A percentile compares a stretch with the other conserved stretches of the same genome.
phyloP scores from a whole-genome alignment of 1,140 invertebrate genomes.

The Drosophila insularis region DNA sequence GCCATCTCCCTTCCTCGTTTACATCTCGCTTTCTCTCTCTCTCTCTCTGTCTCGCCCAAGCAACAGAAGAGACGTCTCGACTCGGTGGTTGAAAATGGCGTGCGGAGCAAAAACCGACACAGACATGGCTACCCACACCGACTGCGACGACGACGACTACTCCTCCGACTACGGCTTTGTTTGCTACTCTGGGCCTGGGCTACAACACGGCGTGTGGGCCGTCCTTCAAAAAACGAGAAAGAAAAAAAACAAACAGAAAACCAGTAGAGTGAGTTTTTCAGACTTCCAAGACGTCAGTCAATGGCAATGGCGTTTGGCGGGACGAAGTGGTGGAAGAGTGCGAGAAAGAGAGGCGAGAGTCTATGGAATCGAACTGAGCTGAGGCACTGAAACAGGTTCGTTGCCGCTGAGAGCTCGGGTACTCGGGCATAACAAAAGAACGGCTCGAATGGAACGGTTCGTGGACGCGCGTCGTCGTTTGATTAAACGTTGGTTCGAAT shows the following conservation, averaged over 20 bases:
- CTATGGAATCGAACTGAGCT: slow-evolving; percentile 5
- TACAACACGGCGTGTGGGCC: slow-evolving; percentile 56
- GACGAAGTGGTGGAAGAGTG: slow-evolving; percentile 30
- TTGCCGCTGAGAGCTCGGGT: slow-evolving; percentile 55
- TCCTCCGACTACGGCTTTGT: slow-evolving; percentile 1
- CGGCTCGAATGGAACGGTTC: slow-evolving; percentile 80
- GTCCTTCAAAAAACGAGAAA: slow-evolving; percentile 42
- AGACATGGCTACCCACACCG: slow-evolving; percentile 52
- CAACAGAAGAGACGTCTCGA: not conserved
- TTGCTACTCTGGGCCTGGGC: slow-evolving; percentile 18
- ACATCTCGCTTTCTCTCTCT: slow-evolving; percentile 17
- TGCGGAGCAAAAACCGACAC: slow-evolving; percentile 33
- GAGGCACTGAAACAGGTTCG: slow-evolving; percentile 74
- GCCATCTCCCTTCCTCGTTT: slow-evolving; percentile 37
- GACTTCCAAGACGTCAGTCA: slow-evolving; percentile 48
- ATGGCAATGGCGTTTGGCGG: slow-evolving; percentile 59
- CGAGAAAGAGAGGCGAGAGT: not conserved
- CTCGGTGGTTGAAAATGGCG: slow-evolving; percentile 74
- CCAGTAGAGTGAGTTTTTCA: slow-evolving; percentile 61
- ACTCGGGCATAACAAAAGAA: slow-evolving; percentile 81
- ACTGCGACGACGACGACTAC: not conserved
- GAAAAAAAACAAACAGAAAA: slow-evolving; percentile 40
- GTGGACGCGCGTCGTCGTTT: slow-evolving; percentile 57
- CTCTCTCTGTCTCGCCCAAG: slow-evolving; percentile 20
- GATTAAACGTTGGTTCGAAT: slow-evolving; percentile 38